Base-by-base conservation (phyloP, 2,888 invertebrate species). In the Pteria penguin region DNA sequence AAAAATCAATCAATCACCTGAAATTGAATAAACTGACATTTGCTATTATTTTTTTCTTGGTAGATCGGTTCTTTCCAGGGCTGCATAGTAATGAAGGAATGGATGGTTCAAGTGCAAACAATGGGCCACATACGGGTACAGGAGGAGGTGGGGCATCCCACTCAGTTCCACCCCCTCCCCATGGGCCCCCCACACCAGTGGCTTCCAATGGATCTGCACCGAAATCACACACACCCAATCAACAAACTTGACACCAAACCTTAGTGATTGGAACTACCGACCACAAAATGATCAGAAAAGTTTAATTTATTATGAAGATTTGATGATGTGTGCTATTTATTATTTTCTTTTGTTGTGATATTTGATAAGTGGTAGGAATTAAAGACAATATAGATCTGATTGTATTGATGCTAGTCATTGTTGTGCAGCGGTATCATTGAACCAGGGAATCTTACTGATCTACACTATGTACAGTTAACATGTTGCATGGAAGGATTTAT, bases 21-120 rank as follows among this genome's bases (percentile, higher is more conserved):
- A n/a, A n/a, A n/a, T n/a, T n/a, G n/a, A 14, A 3, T 29, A 22
- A 5, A 31, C n/a, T n/a, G 26, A 22, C 27, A 31, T 22, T 55
- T 2, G 22, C 11, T 4, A 54, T 55, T 24, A 26, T 65, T 61
- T 65, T 22, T 65, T 36, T 69, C 57, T 26, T 86, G 84, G 58
- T 81, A 87, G 87, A 87, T 79, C 81, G 87, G 31, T 83, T 85
- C 73, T 87, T 86, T 72, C 84, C 84, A 62, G 85, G 82, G 66
- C 75, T 86, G 62, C 87, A 85, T 60, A 82, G 77, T 62, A 81
- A 77, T 71, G 87, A 86, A 33, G 84, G 82, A 31, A 82, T 85
- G 80, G 86, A 86, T 68, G 73, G 77, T 52, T 77, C 82, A 24
- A 79, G 75, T 29, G 76, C 79, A 75, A 67, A 61, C 72, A 76